Conservation (phyloP, 1,140 invertebrate species). For the Popillia japonica region DNA sequence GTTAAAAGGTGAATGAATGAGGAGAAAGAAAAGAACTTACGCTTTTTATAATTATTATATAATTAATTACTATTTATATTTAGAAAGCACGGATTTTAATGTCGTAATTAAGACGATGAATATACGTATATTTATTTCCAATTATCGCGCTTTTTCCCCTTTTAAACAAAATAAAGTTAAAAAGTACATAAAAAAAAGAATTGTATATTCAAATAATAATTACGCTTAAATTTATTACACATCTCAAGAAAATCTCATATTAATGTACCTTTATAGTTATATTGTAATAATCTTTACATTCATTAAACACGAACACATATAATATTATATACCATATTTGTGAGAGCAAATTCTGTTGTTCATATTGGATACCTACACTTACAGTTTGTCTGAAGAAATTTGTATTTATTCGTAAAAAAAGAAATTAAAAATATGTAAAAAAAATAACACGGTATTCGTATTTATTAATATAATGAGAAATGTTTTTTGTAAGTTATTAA, state of each 20-base stretch:
- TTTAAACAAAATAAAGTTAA: neutral
- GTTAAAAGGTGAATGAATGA: neutral
- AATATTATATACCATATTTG: conserved; percentile 1
- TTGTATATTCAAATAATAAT: conserved; percentile 8
- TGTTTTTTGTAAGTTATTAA: conserved; percentile 31
- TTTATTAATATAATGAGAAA: conserved; percentile 31
- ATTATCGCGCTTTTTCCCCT: neutral
- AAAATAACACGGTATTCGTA: neutral
- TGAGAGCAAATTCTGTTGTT: conserved; percentile 15
- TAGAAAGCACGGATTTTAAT: conserved; percentile 19
- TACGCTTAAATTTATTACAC: conserved; percentile 33
- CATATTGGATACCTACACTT: neutral
- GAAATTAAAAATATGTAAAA: neutral
- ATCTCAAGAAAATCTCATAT: conserved; percentile 14
- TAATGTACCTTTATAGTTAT: conserved; percentile 16
- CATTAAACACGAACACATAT: neutral
- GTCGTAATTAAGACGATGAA: conserved; percentile 3
- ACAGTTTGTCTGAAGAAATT: neutral
- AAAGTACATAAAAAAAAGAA: neutral
- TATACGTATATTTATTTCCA: conserved; percentile 15
- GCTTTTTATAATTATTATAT: conserved; percentile 13
- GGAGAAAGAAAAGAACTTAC: neutral
- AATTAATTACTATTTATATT: conserved; percentile 14
- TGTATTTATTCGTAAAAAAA: neutral
- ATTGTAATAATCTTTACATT: conserved; percentile 25